Base-by-base conservation (phyloP, 2,888 invertebrate genomes). In the Sarcophaga variegata region DNA sequence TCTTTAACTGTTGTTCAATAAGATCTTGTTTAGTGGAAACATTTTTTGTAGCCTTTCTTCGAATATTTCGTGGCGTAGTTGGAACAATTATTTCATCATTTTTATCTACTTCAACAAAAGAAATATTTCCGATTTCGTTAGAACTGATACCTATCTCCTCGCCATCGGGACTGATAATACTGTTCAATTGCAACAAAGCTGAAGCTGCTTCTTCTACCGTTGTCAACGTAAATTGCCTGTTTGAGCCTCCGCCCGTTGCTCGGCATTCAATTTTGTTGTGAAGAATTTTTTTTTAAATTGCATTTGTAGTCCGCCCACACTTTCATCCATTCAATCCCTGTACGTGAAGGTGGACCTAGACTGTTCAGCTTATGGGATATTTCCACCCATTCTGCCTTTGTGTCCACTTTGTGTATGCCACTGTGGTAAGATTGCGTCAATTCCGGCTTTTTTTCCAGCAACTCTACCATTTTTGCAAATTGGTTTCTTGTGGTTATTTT, bases 401-500 rank as follows among this genome's bases (percentile, higher is more conserved):
- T 64, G 17, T 25, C 12, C 14, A 64, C 64, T 12, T 25, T 64
- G 37, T 37, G 6, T 37, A 66, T 25, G 17, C 67, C 45, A 37
- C 45, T 71, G 71, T 71, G 59, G 59, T 71, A 59, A 0, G 59
- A 54, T 59, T 59, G 54, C 6, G 71, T 27, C 71, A 71, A 71
- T 59, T 71, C 71, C 25, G 71, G 20, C 17, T 49, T 70, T 70
- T 17, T 12, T 70, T 70, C 70, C 8, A 70, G 22, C 47, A 70
- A 12, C 70, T 70, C 49, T 14, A 70, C 70, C 49, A 70, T 54
- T 54, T 54, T 70, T 54, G 37, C 22, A 12, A 49, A 70, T 45
- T 70, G 70, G 49, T 70, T 70, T 12, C 14, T n/a, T 70, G 49
- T 70, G 20, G 70, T 70, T 22, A 54, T 70, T 70, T 70, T 71